Evolutionary conservation across 1,140 invertebrate species (phyloP).

Genomic region (Brachionus plicatilis): DNA sequence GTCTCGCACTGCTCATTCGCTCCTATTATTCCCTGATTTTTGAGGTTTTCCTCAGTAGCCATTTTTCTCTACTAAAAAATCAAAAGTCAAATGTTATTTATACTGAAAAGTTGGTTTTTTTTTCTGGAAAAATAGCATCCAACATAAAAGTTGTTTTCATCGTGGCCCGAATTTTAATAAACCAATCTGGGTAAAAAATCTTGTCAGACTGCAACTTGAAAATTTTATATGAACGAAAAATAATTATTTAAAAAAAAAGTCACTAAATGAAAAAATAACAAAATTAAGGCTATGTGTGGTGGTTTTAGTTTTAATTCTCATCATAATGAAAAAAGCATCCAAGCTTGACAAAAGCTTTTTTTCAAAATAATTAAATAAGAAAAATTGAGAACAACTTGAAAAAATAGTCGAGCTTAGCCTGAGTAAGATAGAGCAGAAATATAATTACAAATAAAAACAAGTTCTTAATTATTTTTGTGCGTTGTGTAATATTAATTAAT

Average conservation of each 20-base stretch:
- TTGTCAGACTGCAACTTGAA: background rate
- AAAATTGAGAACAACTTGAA: conserved; percentile 23
- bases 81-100: conserved; percentile 2
- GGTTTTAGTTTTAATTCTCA: conserved; percentile 25
- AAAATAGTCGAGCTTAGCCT: background rate
- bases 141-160: background rate
- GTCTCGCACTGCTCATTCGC: conserved; percentile 15
- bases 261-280: background rate
- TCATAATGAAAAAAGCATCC: background rate
- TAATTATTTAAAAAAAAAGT: conserved; percentile 26
- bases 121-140: background rate
- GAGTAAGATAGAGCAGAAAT: background rate
- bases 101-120: background rate
- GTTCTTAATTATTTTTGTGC: background rate
- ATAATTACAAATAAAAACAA: background rate
- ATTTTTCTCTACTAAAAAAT: background rate
- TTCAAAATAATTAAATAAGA: conserved; percentile 4
- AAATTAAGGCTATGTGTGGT: background rate
- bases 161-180: background rate
- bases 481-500: background rate
- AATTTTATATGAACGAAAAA: background rate
- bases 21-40: background rate
- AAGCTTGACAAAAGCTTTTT: conserved; percentile 11
- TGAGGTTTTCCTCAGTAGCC: background rate
- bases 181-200: background rate